Evolutionary conservation across 1,140 invertebrate genomes (phyloP), one percentile per base, ranked within the genome.

Genomic region (Glomeris maerens): DNA sequence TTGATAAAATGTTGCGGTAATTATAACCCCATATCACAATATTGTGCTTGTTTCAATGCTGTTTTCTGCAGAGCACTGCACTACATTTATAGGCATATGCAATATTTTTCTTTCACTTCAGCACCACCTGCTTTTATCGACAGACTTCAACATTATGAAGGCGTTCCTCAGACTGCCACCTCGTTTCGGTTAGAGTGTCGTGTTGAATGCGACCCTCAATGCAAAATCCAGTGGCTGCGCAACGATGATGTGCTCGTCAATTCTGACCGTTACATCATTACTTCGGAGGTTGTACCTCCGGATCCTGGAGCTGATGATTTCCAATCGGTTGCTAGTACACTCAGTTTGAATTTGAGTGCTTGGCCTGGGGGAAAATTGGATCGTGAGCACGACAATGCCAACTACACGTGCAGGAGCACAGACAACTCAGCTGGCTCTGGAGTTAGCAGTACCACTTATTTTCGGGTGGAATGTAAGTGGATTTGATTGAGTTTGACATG

Each of bases 101-200:
- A n/a, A 13, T n/a, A 41, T 60, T 49, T 55, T 64, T 60, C 56
- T 47, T 60, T 72, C 31, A 39, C 61, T 71, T 54, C 70, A 81
- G 87, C 84, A 36, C 80, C 84, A 10, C 88, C 87, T 20, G 77
- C 80, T 44, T 88, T 91, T 65, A 90, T 91, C 52, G 79, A 80
- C 56, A 78, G 81, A 31, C 74, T 89, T 49, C 77, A 76, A n/a
- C 80, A 79, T 1, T 85, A 84, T 68, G 78, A 76, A 53, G 86
- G 84, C n/a, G 82, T 76, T 22, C 71, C 83, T 7, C 81, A 78
- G 64, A 81, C 78, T 59, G 75, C 76, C 10, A 72, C 74, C 40
- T 79, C 82, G 59, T 80, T 89, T 38, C 84, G 76, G 46, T 73
- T 91, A 7, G 81, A 81, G 3, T 93, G 88, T 64, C 78, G 83